Evolutionary conservation across 2,113 vertebrate species (phyloP).

Genomic region (Hiodon alosoides): DNA sequence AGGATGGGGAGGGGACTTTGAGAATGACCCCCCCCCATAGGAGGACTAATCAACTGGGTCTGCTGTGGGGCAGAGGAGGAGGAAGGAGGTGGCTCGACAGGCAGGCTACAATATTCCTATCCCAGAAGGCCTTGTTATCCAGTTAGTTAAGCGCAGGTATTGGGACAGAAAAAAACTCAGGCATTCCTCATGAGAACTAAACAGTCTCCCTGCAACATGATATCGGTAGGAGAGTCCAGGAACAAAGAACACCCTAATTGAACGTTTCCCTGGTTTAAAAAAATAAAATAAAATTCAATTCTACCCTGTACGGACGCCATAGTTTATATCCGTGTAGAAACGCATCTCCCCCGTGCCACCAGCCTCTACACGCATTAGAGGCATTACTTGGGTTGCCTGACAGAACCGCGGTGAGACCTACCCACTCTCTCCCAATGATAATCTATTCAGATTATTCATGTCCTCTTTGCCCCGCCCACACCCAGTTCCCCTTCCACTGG

Average conservation of each 20-base stretch:
- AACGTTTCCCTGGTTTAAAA: constrained; percentile 9
- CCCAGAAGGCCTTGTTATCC: constrained; percentile 43
- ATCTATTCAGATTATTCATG: constrained; percentile 67
- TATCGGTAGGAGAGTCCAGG: not conserved
- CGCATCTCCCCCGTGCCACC: constrained; percentile 11
- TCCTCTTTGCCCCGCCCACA: constrained; percentile 38
- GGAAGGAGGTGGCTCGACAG: not conserved
- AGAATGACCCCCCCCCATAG: too few relatives aligned
- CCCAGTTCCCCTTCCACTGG: constrained; percentile 5
- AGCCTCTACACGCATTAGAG: constrained; percentile 45
- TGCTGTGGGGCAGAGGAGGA: too few relatives aligned
- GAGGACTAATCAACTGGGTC: too few relatives aligned
- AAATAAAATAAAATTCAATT: not conserved
- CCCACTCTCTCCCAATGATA: constrained; percentile 56
- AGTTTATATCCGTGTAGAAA: not conserved
- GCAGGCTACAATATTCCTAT: constrained; percentile 2
- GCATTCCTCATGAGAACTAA: constrained; percentile 27
- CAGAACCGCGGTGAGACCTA: constrained; percentile 50
- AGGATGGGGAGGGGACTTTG: too few relatives aligned
- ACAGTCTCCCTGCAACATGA: not conserved
- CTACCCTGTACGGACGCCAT: not conserved
- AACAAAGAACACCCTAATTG: not conserved
- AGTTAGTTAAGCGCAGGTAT: constrained; percentile 37
- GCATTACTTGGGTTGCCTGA: constrained; percentile 57
- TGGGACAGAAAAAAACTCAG: constrained; percentile 16